A percentile compares a stretch with the other conserved stretches of the same genome.
Evolutionary conservation across 1,140 invertebrate genomes (phyloP).

Genomic region (Parasteatoda tepidariorum): DNA sequence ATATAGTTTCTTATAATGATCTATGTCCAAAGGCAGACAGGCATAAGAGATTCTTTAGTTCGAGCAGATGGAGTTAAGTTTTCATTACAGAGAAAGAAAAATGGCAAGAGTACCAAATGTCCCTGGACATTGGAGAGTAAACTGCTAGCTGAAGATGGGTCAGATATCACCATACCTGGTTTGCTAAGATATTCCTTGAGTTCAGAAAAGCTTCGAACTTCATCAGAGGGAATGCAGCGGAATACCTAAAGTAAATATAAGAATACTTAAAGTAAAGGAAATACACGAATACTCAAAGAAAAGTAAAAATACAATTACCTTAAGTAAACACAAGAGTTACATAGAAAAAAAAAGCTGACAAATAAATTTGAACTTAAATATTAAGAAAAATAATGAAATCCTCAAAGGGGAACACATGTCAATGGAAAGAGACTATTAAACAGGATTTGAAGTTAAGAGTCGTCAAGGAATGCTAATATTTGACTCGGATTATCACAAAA

Average conservation of each 20-base stretch:
- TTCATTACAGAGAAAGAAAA: conserved; percentile 87
- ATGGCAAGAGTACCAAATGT: conserved; percentile 85
- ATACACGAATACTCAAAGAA: not conserved
- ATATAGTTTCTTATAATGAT: too few species aligned
- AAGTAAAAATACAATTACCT: not conserved
- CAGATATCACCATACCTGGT: conserved; percentile 74
- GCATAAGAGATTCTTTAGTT: conserved; percentile 79
- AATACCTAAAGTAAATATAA: conserved; percentile 76
- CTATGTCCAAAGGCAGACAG: conserved; percentile 71
- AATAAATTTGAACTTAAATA: too few species aligned
- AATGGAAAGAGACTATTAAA: too few species aligned
- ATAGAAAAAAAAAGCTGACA: too few species aligned
- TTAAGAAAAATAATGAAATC: too few species aligned
- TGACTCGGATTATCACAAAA: too few species aligned
- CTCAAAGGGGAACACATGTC: too few species aligned
- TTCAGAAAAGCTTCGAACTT: conserved; percentile 79
- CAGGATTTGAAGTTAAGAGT: too few species aligned
- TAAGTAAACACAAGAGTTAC: too few species aligned
- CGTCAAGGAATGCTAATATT: too few species aligned
- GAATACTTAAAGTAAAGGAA: conserved; percentile 17
- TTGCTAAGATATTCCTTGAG: conserved; percentile 80
- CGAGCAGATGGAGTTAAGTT: conserved; percentile 80
- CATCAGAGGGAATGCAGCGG: conserved; percentile 84
- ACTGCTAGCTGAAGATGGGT: conserved; percentile 78
- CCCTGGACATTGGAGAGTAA: conserved; percentile 83